Evolutionary conservation across 30 jellyfish, hydroid and myxozoan genomes (phyloP), one percentile per base, ranked within the genome.

Genomic region (Sanderia malayensis): DNA sequence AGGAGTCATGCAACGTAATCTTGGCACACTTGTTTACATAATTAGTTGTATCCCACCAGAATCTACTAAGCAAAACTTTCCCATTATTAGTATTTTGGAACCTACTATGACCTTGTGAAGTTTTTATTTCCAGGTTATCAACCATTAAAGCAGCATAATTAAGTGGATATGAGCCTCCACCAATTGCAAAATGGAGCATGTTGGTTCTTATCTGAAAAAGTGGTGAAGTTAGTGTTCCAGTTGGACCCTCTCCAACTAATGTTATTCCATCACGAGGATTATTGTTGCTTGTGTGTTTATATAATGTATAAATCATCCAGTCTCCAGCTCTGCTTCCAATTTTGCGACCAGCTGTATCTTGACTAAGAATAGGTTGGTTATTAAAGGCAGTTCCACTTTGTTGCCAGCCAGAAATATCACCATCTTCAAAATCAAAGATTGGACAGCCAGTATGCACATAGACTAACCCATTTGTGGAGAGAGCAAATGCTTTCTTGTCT

Each of bases 31-130:
- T 76, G 55, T 52, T 31, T 44, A 31, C 29, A 33, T 76, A 45
- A n/a, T 18, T 73, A 11, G 64, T 61, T 20, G 62, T 80, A 65
- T 76, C 88, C 88, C 88, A 76, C 88, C 88, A 76, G 34, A 13
- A 59, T 30, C 86, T 58, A 28, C 86, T 59, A 64, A 55, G 61
- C 22, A 60, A 52, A 10, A 47, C 66, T 6, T 49, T 37, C 49
- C 33, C 74, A 19, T 57, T 32, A 17, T 73, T 23, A 0, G 49
- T 32, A 0, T 29, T n/a, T 27, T 52, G 24, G 15, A 2, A 47
- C 32, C 18, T 30, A 55, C 80, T 76, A 0, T 22, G 30, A 1
- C 88, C 88, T 4, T 71, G 25, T 17, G 71, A 18, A 0, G 57
- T 66, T 28, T 18, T 41, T 10, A 31, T 45, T 41, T 76, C 80